Evolutionary conservation across 37 sponge, comb jelly and placozoan species (phyloP).

Genomic region (Theonella swinhoei): DNA sequence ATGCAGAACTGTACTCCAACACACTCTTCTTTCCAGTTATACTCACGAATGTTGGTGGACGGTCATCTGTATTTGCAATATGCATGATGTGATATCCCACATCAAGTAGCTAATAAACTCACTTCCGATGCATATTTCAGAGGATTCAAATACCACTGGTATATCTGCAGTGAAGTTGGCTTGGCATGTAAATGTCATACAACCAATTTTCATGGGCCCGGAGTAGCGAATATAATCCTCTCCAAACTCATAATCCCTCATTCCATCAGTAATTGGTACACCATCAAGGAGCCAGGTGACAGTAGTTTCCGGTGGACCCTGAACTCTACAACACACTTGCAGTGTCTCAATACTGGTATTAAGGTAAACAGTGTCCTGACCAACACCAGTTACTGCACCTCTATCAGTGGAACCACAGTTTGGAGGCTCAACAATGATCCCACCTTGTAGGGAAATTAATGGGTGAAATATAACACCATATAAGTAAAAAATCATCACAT

Average conservation of each 20-base stretch:
- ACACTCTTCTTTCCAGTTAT: constrained; percentile 10
- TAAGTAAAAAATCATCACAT: too few relatives aligned
- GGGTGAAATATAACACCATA: too few relatives aligned
- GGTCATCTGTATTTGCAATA: constrained; percentile 7
- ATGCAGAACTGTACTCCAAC: not conserved
- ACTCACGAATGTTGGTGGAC: constrained; percentile 1
- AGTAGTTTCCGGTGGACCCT: not conserved
- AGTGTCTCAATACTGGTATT: not conserved
- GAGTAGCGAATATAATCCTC: not conserved
- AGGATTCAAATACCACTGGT: not conserved
- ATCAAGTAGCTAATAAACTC: not conserved
- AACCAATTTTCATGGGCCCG: not conserved
- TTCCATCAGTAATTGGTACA: not conserved
- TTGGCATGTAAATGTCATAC: not conserved
- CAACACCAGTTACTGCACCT: constrained; percentile 4
- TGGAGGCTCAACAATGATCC: not conserved
- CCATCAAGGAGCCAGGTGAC: not conserved
- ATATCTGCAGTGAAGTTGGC: not conserved
- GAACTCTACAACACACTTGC: constrained; percentile 1
- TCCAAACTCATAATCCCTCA: not conserved
- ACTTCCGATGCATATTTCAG: constrained; percentile 24
- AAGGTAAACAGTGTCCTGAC: not conserved
- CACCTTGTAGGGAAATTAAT: too few relatives aligned
- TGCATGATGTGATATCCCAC: not conserved
- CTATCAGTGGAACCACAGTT: not conserved